phyloP scores from a whole-genome alignment of 2,797 vertebrate species.

The Prunella strophiata region DNA sequence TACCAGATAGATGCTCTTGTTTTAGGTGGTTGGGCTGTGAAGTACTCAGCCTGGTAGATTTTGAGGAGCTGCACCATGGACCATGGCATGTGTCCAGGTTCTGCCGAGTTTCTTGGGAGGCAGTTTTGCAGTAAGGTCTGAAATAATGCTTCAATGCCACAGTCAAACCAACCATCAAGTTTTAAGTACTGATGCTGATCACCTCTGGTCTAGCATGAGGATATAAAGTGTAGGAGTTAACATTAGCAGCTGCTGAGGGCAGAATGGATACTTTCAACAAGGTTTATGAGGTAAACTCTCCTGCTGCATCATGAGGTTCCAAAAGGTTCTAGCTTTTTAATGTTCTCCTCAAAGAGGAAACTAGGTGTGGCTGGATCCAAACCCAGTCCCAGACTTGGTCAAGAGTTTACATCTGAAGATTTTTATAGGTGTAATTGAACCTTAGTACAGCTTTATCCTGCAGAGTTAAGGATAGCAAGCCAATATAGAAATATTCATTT shows the following conservation, averaged over 20 bases:
- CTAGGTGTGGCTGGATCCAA: neutral
- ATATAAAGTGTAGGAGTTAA: neutral
- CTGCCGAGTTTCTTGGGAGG: neutral
- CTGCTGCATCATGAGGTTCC: neutral
- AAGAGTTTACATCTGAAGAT: neutral
- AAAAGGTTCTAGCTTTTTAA: neutral
- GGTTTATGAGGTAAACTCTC: neutral
- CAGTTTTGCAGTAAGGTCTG: neutral
- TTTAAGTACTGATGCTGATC: neutral
- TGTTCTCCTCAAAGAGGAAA: neutral
- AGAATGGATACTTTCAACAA: neutral
- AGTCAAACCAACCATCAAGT: fast-evolving
- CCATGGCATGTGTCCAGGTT: fast-evolving
- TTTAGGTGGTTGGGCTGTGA: neutral
- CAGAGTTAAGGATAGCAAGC: neutral
- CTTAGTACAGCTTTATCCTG: neutral
- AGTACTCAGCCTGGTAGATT: neutral
- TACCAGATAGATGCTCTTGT: neutral
- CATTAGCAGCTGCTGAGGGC: neutral
- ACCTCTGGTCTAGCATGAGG: neutral
- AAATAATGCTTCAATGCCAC: neutral
- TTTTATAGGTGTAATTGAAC: neutral
- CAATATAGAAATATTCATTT: neutral
- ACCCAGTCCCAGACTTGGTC: neutral
- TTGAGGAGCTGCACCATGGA: neutral